Conservation (phyloP, 2,888 invertebrate genomes). For the Luffia ferchaultella region DNA sequence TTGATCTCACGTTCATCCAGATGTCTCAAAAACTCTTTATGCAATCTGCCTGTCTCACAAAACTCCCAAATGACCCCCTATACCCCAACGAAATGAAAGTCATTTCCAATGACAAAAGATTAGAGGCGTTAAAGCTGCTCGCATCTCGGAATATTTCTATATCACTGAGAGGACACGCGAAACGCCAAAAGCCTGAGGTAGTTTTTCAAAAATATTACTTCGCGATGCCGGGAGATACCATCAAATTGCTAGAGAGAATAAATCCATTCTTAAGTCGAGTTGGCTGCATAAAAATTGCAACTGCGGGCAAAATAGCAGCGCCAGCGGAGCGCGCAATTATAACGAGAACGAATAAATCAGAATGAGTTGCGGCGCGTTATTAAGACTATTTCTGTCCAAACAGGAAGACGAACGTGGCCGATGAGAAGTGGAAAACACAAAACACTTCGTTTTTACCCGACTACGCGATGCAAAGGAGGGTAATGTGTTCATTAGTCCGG, state of each 20-base stretch:
- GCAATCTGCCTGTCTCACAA: too few species aligned
- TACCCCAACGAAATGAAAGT: too few species aligned
- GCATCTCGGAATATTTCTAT: too few species aligned
- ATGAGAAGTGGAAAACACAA: not conserved
- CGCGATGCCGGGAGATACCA: constrained; percentile 26
- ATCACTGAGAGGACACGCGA: too few species aligned
- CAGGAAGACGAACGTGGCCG: constrained; percentile 34
- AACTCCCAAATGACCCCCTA: too few species aligned
- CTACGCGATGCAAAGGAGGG: too few species aligned
- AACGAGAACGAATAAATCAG: constrained; percentile 63
- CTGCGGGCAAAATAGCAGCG: constrained; percentile 46
- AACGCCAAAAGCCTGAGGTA: too few species aligned
- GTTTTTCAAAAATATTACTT: not conserved
- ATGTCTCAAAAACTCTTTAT: too few species aligned
- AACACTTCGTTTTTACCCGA: not conserved
- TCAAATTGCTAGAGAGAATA: constrained; percentile 55
- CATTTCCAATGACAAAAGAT: too few species aligned
- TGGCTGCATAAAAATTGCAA: constrained; percentile 61
- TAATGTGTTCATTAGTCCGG: too few species aligned
- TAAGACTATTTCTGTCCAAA: constrained; percentile 55
- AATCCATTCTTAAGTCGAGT: constrained; percentile 48
- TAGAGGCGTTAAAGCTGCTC: too few species aligned
- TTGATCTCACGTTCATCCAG: too few species aligned
- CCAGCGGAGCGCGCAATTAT: constrained; percentile 62
- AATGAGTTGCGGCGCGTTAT: constrained; percentile 65